Evolutionary conservation across 1,140 invertebrate species (phyloP), one percentile per base, ranked within the genome.

Genomic region (Neotoxoptera formosana): DNA sequence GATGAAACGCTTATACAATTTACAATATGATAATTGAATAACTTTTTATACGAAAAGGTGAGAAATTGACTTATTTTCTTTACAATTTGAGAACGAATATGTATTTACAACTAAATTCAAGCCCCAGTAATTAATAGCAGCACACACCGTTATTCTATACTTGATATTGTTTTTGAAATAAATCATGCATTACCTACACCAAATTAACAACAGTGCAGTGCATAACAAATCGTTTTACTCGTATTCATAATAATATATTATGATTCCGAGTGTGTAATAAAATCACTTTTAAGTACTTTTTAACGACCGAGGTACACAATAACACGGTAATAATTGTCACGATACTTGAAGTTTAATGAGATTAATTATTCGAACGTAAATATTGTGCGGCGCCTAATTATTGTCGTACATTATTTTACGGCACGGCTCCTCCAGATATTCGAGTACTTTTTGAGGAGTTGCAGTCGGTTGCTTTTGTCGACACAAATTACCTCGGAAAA

Each of bases 311-410:
- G 34, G 36, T 88, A 51, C 11, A 88, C 83, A 84, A 84, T 45
- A 84, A 84, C 41, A 41, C 23, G 83, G 83, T 84, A 25, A 88
- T n/a, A 36, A n/a, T 47, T 21, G 41, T 87, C 84, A 87, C 41
- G 84, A 47, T 87, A 87, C 45, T 87, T 87, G 86, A 88, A 88
- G 47, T 48, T 88, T 48, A 88, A 23, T 88, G 36, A n/a, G 45
- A 88, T 48, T 76, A 76, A 76, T 88, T 88, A 88, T 41, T 88
- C 30, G 86, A 88, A 88, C 86, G 47, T 88, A 88, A 88, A 88
- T 88, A 88, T 48, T 48, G 86, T n/a, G 86, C 30, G 86, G 86
- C 23, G 86, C 41, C 86, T 48, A 48, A 88, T 88, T 88, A 88
- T n/a, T 88, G 86, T 88, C 86, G 47, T 88, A 48, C 45, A 88